These are phyloP conservation scores for Clarias magur DNA, from an alignment of 2,113 vertebrate genomes.

Conservation along the genomic window DNA sequence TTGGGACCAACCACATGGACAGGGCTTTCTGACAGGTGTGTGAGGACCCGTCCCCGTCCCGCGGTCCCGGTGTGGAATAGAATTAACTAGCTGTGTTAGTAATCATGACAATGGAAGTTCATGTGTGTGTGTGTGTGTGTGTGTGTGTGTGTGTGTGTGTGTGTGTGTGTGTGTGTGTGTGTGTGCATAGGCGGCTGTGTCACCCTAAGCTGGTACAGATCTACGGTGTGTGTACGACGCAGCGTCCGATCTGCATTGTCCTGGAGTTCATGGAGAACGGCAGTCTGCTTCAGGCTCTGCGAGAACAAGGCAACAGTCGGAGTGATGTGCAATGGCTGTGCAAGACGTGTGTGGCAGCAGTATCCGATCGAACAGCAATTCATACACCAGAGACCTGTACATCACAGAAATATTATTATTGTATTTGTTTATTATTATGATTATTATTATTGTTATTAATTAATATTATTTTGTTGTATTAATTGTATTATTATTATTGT, in stretches of 20 bases:
- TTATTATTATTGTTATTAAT: too few relatives aligned
- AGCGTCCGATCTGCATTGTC: slow-evolving; percentile 79
- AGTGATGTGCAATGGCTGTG: slow-evolving; percentile 62
- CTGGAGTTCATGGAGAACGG: slow-evolving; percentile 87
- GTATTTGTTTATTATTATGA: too few relatives aligned
- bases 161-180: slow-evolving; percentile 43
- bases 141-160: too few relatives aligned
- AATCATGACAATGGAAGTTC: background rate
- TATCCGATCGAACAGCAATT: too few relatives aligned
- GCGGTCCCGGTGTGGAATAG: background rate
- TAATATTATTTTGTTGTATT: too few relatives aligned
- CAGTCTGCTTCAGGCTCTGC: slow-evolving; percentile 79
- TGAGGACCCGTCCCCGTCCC: too few relatives aligned
- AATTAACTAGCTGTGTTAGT: background rate
- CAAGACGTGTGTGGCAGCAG: slow-evolving; percentile 83
- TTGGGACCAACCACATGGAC: background rate
- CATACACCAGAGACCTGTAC: too few relatives aligned
- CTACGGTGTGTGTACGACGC: slow-evolving; percentile 80
- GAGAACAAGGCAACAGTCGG: slow-evolving; percentile 61
- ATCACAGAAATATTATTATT: too few relatives aligned
- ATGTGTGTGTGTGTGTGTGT: slow-evolving; percentile 3
- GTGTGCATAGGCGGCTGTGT: slow-evolving; percentile 76
- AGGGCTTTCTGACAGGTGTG: background rate
- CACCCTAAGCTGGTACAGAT: slow-evolving; percentile 85
- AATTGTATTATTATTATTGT: too few relatives aligned